Evolutionary conservation across 2,797 vertebrate species (phyloP), one percentile per base, ranked within the genome.

Genomic region (Lepilemur septentrionalis): DNA sequence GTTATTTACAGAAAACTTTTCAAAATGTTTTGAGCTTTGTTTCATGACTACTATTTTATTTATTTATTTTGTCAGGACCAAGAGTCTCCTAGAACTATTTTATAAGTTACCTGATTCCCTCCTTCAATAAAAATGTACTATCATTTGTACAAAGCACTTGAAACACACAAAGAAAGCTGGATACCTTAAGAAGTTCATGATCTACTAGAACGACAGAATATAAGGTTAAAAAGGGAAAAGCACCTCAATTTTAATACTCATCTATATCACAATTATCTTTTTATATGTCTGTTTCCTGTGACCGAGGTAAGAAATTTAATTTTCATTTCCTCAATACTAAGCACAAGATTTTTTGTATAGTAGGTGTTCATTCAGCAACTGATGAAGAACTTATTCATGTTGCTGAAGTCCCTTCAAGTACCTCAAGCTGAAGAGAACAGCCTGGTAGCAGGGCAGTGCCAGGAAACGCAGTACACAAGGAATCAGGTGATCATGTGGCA

Each of bases 151-250:
- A 38, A 86, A 79, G 50, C 32, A 46, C 18, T 43, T 63, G 10
- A 46, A 11, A 4, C 35, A 95, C 18, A 72, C n/a, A 61, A 48
- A 79, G 59, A 55, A 72, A 50, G 30, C 15, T 32, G 35, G 57
- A 46, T 81, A 25, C 14, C 67, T 82, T 55, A 61, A 92, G 41
- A 35, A 87, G 72, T 78, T 82, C 4, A 20, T 81, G 69, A 85
- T 72, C 55, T 82, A 82, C 20, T 4, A 81, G 55, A 85, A 72
- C 20, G 70, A 63, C 3, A 50, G 73, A 73, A 72, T 28, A 18
- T 35, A 73, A 92, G 18, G 67, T 69, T 81, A 76, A 90, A 94
- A 89, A 87, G 59, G 84, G 46, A 88, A 59, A 91, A 90, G 30
- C 4, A 73, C 38, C 67, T 92, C 61, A 80, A 30, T 10, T 78